phyloP scores from a whole-genome alignment of 2,113 vertebrate genomes.

The Tragelaphus scriptus region DNA sequence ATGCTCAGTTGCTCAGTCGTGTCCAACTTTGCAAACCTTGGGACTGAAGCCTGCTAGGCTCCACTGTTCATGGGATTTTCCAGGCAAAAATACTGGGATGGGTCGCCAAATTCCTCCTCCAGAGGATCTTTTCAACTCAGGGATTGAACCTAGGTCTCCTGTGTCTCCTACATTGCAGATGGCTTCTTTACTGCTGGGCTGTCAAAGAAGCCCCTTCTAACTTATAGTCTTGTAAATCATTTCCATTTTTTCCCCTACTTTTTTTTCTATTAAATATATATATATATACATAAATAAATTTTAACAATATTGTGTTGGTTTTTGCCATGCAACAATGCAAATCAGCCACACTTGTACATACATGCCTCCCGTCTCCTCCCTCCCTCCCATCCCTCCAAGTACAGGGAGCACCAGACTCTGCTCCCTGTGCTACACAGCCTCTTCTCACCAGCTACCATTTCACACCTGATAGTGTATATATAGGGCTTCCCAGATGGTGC shows the following conservation, averaged over 20 bases:
- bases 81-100: not conserved
- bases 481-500: not conserved
- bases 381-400: not conserved
- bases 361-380: not conserved
- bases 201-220: not conserved
- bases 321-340: not conserved
- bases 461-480: not conserved
- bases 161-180: not conserved
- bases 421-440: not conserved
- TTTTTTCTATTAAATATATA: not conserved
- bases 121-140: not conserved
- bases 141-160: not conserved
- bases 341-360: not conserved
- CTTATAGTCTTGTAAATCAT: not conserved
- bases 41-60: not conserved
- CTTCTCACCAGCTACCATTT: not conserved
- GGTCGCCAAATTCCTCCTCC: not conserved
- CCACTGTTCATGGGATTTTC: not conserved
- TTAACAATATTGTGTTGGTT: not conserved
- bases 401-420: not conserved
- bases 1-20: not conserved
- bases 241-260: not conserved
- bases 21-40: not conserved
- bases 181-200: not conserved
- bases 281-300: not conserved